These are phyloP conservation scores for Sipha flava DNA, from an alignment of 1,140 invertebrate genomes.

Conservation along the genomic window DNA sequence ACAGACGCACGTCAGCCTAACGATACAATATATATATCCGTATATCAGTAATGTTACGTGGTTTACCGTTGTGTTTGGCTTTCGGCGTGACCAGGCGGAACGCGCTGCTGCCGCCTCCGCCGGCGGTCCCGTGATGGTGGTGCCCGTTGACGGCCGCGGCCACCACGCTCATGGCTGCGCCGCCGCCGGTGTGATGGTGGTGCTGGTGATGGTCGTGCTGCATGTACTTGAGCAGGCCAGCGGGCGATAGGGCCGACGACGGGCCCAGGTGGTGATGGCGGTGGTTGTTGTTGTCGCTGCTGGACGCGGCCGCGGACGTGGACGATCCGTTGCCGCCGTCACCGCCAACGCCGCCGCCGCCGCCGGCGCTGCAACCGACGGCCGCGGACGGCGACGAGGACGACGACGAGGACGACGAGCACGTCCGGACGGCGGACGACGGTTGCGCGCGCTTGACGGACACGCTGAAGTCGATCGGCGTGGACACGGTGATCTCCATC, in stretches of 20 bases:
- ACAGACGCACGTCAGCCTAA: no score
- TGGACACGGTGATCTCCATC: constrained; percentile 33
- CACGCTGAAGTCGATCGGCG: constrained; percentile 32
- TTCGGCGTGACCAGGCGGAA: constrained; percentile 42
- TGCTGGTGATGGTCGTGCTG: not conserved
- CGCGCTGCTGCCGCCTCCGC: constrained; percentile 36
- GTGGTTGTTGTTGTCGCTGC: not conserved
- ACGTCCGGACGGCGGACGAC: not conserved
- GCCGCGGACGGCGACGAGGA: not conserved
- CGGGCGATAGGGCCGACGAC: not conserved
- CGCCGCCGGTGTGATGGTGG: not conserved
- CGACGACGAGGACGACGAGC: not conserved
- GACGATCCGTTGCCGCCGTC: not conserved
- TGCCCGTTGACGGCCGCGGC: not conserved
- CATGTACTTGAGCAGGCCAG: not conserved
- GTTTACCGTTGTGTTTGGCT: constrained; percentile 37
- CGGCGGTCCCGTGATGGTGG: not conserved
- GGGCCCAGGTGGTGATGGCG: not conserved
- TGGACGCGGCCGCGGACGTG: not conserved
- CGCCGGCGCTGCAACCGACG: not conserved
- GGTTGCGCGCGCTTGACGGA: constrained; percentile 19
- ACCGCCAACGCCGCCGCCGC: not conserved
- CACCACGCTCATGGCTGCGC: no score
- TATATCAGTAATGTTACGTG: no score
- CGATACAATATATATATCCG: no score